Percentiles rank a stretch among this genome's conserved stretches.
These are phyloP conservation scores for Chlorospingus flavigularis DNA, from an alignment of 2,797 vertebrate genomes.

Conservation along the genomic window DNA sequence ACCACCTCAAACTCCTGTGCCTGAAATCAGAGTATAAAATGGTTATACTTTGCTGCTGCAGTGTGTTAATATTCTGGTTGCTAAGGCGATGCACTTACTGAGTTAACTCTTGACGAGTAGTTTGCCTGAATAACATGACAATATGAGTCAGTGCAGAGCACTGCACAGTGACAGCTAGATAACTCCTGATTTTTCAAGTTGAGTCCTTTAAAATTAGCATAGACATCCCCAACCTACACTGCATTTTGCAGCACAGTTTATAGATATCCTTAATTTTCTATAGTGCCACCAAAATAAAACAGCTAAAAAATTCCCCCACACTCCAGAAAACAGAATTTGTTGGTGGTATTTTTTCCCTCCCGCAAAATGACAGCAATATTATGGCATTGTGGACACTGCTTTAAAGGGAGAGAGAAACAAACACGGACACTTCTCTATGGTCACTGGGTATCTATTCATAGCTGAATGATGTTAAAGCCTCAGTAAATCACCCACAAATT, in stretches of 20 bases:
- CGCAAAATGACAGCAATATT: background rate
- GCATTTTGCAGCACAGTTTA: background rate
- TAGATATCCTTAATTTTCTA: background rate
- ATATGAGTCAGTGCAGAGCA: background rate
- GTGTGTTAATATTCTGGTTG: conserved; percentile 25
- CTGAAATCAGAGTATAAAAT: background rate
- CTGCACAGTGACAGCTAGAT: background rate
- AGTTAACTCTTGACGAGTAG: background rate
- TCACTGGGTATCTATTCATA: background rate
- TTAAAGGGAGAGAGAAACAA: background rate
- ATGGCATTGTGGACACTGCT: background rate
- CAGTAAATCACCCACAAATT: background rate
- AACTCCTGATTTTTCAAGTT: background rate
- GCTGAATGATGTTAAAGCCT: background rate
- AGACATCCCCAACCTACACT: background rate
- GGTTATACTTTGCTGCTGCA: background rate
- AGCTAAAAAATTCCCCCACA: background rate
- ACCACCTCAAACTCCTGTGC: background rate
- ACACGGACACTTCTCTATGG: background rate
- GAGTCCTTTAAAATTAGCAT: background rate
- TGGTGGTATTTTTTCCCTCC: background rate
- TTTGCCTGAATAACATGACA: background rate
- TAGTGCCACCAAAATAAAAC: background rate
- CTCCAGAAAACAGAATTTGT: background rate
- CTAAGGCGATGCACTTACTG: background rate